Conservation (phyloP, 2,797 vertebrate genomes). For the Gallirallus australis region DNA sequence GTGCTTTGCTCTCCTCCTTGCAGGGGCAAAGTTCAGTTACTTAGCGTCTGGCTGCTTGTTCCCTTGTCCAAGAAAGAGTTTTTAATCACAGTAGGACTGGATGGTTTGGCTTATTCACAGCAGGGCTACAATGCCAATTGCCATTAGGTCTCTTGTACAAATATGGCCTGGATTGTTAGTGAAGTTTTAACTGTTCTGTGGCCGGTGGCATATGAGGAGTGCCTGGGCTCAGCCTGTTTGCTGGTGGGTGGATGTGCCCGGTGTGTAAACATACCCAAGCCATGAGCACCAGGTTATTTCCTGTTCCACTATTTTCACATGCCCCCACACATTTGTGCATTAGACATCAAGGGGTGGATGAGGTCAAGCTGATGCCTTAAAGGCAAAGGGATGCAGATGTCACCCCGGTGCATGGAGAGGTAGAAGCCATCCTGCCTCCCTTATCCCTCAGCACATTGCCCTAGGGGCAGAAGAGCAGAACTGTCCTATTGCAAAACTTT, state of each 20-base stretch:
- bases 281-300: neutral
- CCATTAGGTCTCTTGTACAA: slow-evolving; percentile 37
- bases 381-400: neutral
- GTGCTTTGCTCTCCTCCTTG: slow-evolving; percentile 61
- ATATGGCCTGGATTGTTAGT: neutral
- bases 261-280: neutral
- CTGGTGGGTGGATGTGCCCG: neutral
- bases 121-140: slow-evolving; percentile 38
- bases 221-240: neutral
- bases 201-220: neutral
- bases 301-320: neutral
- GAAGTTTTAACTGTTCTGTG: slow-evolving; percentile 47
- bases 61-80: slow-evolving; percentile 52
- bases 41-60: slow-evolving; percentile 44
- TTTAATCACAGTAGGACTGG: slow-evolving; percentile 63
- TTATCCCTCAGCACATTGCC: neutral
- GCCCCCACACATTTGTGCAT: neutral
- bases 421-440: neutral
- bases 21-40: slow-evolving; percentile 62
- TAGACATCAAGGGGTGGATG: neutral
- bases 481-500: neutral
- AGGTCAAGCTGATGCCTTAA: neutral
- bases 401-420: neutral
- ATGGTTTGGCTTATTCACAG: slow-evolving; percentile 57
- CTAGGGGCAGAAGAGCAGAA: fast-evolving